Evolutionary conservation across 2,888 invertebrate genomes (phyloP), one percentile per base, ranked within the genome.

Genomic region (Trichacis sp.): DNA sequence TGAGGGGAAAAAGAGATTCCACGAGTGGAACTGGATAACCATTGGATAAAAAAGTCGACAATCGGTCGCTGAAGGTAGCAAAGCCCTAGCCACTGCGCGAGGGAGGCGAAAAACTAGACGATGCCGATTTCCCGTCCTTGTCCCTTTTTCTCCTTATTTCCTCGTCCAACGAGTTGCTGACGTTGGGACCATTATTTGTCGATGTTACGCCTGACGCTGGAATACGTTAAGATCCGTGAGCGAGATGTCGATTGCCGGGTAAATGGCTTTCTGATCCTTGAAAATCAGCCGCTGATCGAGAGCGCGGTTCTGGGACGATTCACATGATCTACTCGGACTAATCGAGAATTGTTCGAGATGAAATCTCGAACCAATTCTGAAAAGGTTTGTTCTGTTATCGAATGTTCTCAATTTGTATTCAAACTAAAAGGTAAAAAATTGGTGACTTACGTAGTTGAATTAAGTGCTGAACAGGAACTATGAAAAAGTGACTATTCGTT

Each of bases 91-190:
- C 46, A 59, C 59, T 55, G n/a, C n/a, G n/a, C n/a, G 45, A 19
- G 29, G 52, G 20, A 45, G 50, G 38, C 45, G 57, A 57, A 45
- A 36, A 54, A 43, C 19, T 36, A 63, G 49, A 63, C 52, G 58
- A 56, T 49, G 30, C 29, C 59, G 52, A 52, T 45, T 60, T 24
- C 8, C 47, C 53, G 42, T 54, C 46, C 40, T 36, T 18, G 2
- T 68, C 54, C 57, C 63, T 62, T 63, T 67, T 67, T 58, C 56
- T 57, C 51, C 57, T 58, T 57, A 14, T 49, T 67, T 51, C 50
- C 56, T 54, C 53, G 62, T 62, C 66, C 59, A 70, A 72, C 71
- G 73, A 76, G 69, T 73, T 75, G 78, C 79, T 79, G 79, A 79
- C 79, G 73, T 73, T 59, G 70, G 57, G 59, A 62, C 73, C 72